Evolutionary conservation across 2,113 vertebrate species (phyloP), one percentile per base, ranked within the genome.

Genomic region (Ramphastos sulfuratus): DNA sequence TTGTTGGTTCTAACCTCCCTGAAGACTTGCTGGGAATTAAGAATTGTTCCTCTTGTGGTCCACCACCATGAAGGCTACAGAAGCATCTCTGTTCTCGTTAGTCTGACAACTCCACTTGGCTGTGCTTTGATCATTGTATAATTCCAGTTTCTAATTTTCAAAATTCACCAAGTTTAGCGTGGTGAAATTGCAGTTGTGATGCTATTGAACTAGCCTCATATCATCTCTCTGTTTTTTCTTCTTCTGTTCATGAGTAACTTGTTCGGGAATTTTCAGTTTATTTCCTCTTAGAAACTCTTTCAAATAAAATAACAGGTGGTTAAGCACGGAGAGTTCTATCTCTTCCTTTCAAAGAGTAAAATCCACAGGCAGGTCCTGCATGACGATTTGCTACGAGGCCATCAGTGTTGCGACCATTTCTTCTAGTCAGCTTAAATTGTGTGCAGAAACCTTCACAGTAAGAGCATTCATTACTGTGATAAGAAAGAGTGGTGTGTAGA

Each of bases 251-350:
- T 72, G 39, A 46, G n/a, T 20, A 87, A 60, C 20, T 76, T 85
- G n/a, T 0, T 81, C 14, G 80, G 27, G 44, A 78, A 54, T 42
- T 10, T 18, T 90, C 7, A 42, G 1, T 35, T 74, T 66, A 54
- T 79, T 59, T 67, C 4, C 25, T 76, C 78, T 46, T 24, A 28
- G 81, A 87, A 85, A 64, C 11, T 27, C 15, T 74, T 81, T 87
- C 31, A 94, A 64, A 72, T 59, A 58, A 85, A 67, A 60, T 20
- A 12, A 44, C 15, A 15, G 18, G 4, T 52, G 2, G 3, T 7
- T 27, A 2, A 0, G 1, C 5, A 2, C 6, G 7, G 3, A 4
- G 12, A 4, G 3, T 59, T 52, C 48, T 80, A 8, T 66, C 20
- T 65, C 4, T 77, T 46, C 27, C 46, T 64, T 75, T 24, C 12